Percentiles rank a stretch among this genome's conserved stretches.
phyloP scores from a whole-genome alignment of 2,113 vertebrate genomes.

The Sorex araneus region DNA sequence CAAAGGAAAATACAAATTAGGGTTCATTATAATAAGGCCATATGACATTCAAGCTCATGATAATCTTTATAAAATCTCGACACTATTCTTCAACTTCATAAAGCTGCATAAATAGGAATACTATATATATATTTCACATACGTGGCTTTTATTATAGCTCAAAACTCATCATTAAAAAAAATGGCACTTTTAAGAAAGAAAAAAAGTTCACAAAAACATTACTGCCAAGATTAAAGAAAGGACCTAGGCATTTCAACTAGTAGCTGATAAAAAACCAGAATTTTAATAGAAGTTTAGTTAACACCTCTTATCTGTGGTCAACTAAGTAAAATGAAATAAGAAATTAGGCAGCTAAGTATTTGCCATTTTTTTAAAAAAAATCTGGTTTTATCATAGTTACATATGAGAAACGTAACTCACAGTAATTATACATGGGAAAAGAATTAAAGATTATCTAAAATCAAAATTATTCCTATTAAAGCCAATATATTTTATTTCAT shows the following conservation, averaged over 20 bases:
- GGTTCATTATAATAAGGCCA: conserved; percentile 32
- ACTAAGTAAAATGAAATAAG: no score
- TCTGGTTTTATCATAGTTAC: conserved; percentile 22
- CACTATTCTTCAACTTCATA: conserved; percentile 14
- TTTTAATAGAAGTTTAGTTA: conserved; percentile 51
- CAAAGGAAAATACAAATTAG: conserved; percentile 56
- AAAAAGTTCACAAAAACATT: background rate
- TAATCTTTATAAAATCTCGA: conserved; percentile 46
- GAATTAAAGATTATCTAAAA: conserved; percentile 6
- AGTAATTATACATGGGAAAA: conserved; percentile 14
- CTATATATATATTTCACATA: conserved; percentile 13
- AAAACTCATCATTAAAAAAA: conserved; percentile 43
- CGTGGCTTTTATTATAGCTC: conserved; percentile 37
- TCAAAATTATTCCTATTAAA: conserved; percentile 64
- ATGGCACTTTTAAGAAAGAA: conserved; percentile 14
- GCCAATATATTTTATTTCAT: conserved; percentile 30
- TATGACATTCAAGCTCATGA: background rate
- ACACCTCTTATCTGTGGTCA: no score
- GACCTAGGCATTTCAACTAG: conserved; percentile 28
- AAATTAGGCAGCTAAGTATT: background rate
- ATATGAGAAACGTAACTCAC: conserved; percentile 7
- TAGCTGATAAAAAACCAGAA: conserved; percentile 34
- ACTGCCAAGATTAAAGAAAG: background rate
- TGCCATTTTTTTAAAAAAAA: background rate
- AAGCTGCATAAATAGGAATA: background rate